phyloP scores from a whole-genome alignment of 2,888 invertebrate genomes.

The Ametastegia equiseti region DNA sequence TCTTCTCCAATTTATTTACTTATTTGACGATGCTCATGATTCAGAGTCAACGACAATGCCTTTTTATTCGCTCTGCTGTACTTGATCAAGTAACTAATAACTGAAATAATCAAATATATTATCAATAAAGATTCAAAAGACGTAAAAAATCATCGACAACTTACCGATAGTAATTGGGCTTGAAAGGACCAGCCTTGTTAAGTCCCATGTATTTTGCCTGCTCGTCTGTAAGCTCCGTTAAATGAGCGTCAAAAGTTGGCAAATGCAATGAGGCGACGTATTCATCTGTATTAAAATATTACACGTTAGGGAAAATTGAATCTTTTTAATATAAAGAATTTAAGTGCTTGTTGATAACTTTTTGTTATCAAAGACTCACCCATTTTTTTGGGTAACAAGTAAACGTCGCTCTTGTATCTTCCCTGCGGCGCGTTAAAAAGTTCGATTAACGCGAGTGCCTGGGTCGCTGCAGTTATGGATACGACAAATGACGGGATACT shows the following conservation, averaged over 20 bases:
- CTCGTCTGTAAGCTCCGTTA: conserved; percentile 96
- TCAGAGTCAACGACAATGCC: background rate
- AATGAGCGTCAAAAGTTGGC: conserved; percentile 97
- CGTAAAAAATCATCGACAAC: conserved; percentile 11
- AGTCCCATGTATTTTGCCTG: conserved; percentile 98
- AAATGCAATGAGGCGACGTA: conserved; percentile 98
- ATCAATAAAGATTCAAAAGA: background rate
- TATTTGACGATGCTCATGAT: background rate
- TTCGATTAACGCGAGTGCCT: conserved; percentile 97
- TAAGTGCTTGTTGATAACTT: background rate
- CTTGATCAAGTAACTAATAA: conserved; percentile 15
- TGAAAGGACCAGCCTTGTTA: conserved; percentile 98
- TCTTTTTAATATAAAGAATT: conserved; percentile 44
- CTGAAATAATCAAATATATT: conserved; percentile 5
- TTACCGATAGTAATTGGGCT: conserved; percentile 98
- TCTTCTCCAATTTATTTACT: background rate
- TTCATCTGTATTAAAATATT: conserved; percentile 83
- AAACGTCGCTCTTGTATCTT: conserved; percentile 97
- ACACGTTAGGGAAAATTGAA: conserved; percentile 48
- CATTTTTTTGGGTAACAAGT: conserved; percentile 99
- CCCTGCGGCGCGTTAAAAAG: conserved; percentile 96
- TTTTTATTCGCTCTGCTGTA: background rate
- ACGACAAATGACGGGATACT: conserved; percentile 98
- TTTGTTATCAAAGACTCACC: conserved; percentile 78
- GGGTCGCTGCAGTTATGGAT: conserved; percentile 97